Percentiles rank a stretch among this genome's conserved stretches.
These are phyloP conservation scores for Condylura cristata DNA, from an alignment of 2,113 vertebrate species.

Conservation along the genomic window DNA sequence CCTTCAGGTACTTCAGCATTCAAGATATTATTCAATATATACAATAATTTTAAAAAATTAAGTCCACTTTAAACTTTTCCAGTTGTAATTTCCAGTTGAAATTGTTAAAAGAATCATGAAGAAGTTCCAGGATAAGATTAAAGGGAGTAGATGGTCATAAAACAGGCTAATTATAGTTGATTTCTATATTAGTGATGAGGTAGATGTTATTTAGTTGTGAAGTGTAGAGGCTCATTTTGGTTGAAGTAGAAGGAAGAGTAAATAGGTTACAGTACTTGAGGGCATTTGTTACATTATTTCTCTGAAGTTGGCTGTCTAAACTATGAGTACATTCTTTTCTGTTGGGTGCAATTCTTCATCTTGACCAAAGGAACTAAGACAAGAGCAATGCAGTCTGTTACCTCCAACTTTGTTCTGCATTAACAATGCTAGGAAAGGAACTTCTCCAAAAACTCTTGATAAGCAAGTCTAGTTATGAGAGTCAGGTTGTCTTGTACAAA, in stretches of 20 bases:
- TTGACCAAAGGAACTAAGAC: conserved; percentile 10
- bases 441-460: not conserved
- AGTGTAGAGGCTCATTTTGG: conserved; percentile 54
- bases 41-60: conserved; percentile 42
- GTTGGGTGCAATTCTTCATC: not conserved
- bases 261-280: not conserved
- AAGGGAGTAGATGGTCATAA: conserved; percentile 29
- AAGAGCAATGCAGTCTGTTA: not conserved
- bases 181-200: conserved; percentile 40
- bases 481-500: conserved; percentile 31
- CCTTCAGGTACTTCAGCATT: conserved; percentile 37
- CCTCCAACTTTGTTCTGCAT: not conserved
- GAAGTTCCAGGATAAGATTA: not conserved
- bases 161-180: conserved; percentile 29
- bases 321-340: conserved; percentile 25
- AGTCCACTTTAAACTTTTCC: conserved; percentile 39
- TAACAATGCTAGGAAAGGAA: not conserved
- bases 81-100: no score
- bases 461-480: not conserved
- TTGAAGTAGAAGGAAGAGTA: conserved; percentile 33
- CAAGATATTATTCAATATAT: conserved; percentile 55
- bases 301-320: conserved; percentile 46
- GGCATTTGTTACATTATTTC: conserved; percentile 42
- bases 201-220: conserved; percentile 49
- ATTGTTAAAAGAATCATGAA: not conserved